Evolutionary conservation across 2,888 invertebrate species (phyloP), one percentile per base, ranked within the genome.

Genomic region (Gisinianus flammeolus): DNA sequence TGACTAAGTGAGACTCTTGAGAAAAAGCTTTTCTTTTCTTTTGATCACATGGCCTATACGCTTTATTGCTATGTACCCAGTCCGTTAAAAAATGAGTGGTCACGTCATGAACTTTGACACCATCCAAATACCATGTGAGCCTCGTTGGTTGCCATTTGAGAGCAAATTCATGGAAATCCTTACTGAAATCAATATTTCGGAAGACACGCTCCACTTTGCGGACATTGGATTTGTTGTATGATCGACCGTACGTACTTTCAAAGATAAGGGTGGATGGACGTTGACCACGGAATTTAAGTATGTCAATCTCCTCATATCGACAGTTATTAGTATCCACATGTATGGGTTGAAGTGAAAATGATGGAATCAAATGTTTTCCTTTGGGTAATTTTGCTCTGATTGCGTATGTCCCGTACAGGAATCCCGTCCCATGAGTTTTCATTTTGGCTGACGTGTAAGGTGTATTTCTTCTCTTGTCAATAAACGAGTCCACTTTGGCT

Each of bases 251-350:
- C 19, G 77, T 52, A 30, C 82, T 83, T n/a, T 79, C 79, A 33
- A 80, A 79, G 28, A 81, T 77, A 2, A 82, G 77, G 24, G 81
- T 81, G 8, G 83, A 79, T 35, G 81, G 71, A 35, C 80, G 81
- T 66, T 82, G 80, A 64, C 84, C 84, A 72, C 83, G 75, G 10
- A 68, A 78, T 70, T 81, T 79, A 24, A 81, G 77, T 31, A 84
- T 76, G 76, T 83, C 80, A 31, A 84, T 79, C 76, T 83, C 84
- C 80, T 84, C 84, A 62, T 84, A 83, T 71, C 81, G 82, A 67
- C 82, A 82, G 62, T 80, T 77, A 66, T 84, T 82, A 31, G 82
- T 79, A 77, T 82, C 79, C 58, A 81, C 81, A 52, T 82, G 81
- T 24, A 79, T 77, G 22, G 84, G 83, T 54, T 80, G 22, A 44